Evolutionary conservation across 2,888 invertebrate species (phyloP), one percentile per base, ranked within the genome.

Genomic region (Eucera pruinosa): DNA sequence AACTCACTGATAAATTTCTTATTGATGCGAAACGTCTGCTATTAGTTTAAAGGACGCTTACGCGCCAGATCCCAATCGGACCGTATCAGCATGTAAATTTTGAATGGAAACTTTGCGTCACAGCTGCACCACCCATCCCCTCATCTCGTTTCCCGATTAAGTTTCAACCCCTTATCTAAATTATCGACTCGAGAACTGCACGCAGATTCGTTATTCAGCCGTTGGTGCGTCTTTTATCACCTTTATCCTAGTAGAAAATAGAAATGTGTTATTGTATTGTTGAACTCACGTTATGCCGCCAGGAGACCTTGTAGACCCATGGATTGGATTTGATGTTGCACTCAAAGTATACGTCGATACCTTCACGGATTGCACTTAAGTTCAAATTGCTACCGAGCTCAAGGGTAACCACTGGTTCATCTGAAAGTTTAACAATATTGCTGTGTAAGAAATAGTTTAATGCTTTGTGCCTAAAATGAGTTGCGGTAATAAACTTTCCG

Each of bases 321-420:
- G 97, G 97, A 93, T 97, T 97, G 25, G 97, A 96, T 91, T 96
- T 96, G 88, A 97, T 97, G 92, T 95, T 96, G 93, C 97, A 97
- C 91, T 97, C 97, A 91, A 97, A 97, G 93, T 97, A 97, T 13
- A 97, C 97, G 91, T 97, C 97, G 76, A 96, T 96, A 7, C 97
- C 97, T 92, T 97, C 97, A 86, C 96, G 96, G 88, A 98, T 96
- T 85, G 95, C 95, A 78, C 94, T 95, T 1, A 96, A 95, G 90
- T 97, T 96, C 54, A 97, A 93, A 86, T 95, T 97, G 84, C 97
- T 96, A 3, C 97, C 97, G 84, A 97, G 94, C 89, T 97, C 96
- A 84, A 97, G 92, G 11, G 95, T 95, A 69, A 97, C 96, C 86
- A 97, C 95, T 0, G 97, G 97, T 18, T 96, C 95, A 93, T 97